Conservation (phyloP, 2,113 vertebrate species). For the Strigops habroptila region DNA sequence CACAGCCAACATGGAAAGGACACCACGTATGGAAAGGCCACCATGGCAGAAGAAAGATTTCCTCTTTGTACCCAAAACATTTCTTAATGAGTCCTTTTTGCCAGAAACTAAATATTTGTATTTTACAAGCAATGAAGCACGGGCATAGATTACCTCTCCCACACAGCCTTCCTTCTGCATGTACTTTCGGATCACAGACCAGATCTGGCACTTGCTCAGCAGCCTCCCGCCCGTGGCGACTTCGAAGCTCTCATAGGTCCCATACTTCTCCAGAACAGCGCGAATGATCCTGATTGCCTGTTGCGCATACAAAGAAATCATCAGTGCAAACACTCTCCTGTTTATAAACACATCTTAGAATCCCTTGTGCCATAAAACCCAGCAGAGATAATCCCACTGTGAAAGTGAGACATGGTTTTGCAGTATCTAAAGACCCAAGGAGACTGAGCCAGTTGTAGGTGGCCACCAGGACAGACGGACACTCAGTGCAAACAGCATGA, state of each 20-base stretch:
- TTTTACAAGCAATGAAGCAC: background rate
- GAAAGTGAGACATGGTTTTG: rapidly evolving
- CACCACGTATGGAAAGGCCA: background rate
- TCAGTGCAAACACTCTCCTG: background rate
- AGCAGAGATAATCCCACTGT: background rate
- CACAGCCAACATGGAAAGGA: background rate
- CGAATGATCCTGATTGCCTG: slow-evolving; percentile 92
- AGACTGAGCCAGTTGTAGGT: background rate
- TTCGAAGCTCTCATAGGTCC: slow-evolving; percentile 91
- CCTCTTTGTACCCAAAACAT: background rate
- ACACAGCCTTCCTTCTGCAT: slow-evolving; percentile 95
- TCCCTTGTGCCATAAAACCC: background rate
- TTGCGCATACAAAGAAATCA: background rate
- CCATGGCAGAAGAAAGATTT: background rate
- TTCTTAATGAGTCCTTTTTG: background rate
- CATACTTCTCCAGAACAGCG: slow-evolving; percentile 88
- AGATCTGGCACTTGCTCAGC: slow-evolving; percentile 92
- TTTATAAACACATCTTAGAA: background rate
- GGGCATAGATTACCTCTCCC: slow-evolving; percentile 82
- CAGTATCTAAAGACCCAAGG: background rate
- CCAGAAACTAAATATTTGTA: background rate
- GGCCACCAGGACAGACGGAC: background rate
- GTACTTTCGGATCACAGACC: slow-evolving; percentile 90
- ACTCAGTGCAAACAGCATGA: rapidly evolving
- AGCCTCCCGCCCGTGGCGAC: slow-evolving; percentile 85